phyloP scores from a whole-genome alignment of 2,113 vertebrate genomes.

The Cavia aperea region DNA sequence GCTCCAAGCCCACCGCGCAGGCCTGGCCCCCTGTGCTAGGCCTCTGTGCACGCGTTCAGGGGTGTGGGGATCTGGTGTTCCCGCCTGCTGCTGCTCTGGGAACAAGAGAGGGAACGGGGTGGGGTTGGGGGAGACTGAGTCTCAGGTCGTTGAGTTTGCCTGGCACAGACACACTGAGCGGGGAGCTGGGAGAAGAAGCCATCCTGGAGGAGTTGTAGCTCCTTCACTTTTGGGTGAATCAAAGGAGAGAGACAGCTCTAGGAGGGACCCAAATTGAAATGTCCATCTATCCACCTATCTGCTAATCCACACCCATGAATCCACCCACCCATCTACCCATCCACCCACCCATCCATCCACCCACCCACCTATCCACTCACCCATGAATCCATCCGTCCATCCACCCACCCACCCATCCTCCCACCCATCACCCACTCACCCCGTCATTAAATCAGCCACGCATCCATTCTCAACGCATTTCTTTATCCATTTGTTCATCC shows the following conservation, averaged over 20 bases:
- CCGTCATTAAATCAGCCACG: too few species aligned
- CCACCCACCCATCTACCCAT: rapidly evolving
- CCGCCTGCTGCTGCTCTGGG: not conserved
- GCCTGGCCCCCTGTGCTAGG: not conserved
- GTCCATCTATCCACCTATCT: not conserved
- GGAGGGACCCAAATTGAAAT: not conserved
- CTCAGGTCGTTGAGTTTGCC: not conserved
- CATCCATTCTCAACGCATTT: too few species aligned
- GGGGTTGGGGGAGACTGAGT: not conserved
- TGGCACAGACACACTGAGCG: not conserved
- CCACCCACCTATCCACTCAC: too few species aligned
- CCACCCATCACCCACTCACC: too few species aligned
- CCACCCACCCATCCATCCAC: not conserved
- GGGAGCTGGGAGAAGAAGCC: not conserved
- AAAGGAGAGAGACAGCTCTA: not conserved
- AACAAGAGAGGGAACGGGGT: not conserved
- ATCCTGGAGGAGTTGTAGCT: too few species aligned
- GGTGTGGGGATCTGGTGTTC: not conserved
- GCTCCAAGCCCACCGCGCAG: not conserved
- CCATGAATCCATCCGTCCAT: too few species aligned
- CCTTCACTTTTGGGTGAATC: not conserved
- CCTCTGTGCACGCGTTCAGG: not conserved
- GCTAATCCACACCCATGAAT: too few species aligned
- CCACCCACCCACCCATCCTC: too few species aligned
- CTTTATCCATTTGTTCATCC: too few species aligned